Percentiles rank a stretch among this genome's conserved stretches.
Conservation (phyloP, 2,113 vertebrate genomes). For the Microcebus ravelobensis region DNA sequence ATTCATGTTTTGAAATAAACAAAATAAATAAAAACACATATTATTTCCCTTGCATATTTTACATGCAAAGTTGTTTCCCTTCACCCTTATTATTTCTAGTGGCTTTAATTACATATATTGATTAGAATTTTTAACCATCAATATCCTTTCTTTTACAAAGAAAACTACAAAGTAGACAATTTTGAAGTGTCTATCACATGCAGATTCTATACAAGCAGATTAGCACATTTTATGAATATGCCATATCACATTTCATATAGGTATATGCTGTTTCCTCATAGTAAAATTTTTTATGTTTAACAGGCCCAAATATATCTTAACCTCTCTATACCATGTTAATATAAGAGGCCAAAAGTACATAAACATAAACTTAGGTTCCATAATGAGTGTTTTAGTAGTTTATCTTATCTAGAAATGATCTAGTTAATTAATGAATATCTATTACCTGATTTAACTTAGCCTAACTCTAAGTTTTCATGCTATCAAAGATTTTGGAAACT, state of each 20-base stretch:
- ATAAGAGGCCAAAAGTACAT: background rate
- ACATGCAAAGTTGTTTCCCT: background rate
- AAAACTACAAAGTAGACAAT: background rate
- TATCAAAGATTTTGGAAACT: background rate
- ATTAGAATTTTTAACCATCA: background rate
- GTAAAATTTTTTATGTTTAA: background rate
- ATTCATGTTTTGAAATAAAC: too few species aligned
- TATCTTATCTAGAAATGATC: background rate
- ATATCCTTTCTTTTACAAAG: background rate
- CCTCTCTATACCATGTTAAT: background rate
- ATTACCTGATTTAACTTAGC: background rate
- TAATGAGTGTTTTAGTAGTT: slow-evolving; percentile 23
- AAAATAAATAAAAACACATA: background rate
- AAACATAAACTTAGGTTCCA: background rate
- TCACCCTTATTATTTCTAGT: slow-evolving; percentile 17
- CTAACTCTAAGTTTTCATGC: background rate
- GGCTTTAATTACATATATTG: slow-evolving; percentile 12
- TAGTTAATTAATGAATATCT: background rate
- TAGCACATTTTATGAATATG: background rate
- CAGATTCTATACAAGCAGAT: background rate
- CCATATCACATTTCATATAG: background rate
- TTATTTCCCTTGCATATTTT: slow-evolving; percentile 13
- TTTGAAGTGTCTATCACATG: background rate
- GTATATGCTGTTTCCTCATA: background rate
- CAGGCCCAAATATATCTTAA: background rate